Evolutionary conservation across 1,140 invertebrate species (phyloP).

Genomic region (Ooceraea biroi): DNA sequence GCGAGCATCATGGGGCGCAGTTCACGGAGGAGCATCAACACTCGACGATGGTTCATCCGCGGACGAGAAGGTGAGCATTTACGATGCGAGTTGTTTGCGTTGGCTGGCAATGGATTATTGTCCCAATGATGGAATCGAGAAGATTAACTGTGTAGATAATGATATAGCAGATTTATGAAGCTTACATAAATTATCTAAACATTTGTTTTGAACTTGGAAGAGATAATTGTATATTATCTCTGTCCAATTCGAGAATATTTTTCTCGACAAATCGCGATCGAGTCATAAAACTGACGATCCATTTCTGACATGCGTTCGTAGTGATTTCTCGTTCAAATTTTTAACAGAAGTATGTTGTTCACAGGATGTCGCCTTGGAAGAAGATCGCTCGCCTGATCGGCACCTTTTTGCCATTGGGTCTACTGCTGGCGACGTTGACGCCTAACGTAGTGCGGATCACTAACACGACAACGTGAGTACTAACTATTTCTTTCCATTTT

Average conservation of each 20-base stretch:
- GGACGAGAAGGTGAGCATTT: slow-evolving; percentile 40
- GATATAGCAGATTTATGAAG: no score
- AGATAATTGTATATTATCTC: no score
- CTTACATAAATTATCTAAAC: no score
- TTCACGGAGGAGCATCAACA: slow-evolving; percentile 11
- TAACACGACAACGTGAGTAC: slow-evolving; percentile 79
- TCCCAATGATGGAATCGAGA: no score
- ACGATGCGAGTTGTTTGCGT: not conserved
- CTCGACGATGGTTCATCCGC: not conserved
- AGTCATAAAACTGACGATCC: not conserved
- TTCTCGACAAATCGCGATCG: not conserved
- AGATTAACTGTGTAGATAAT: no score
- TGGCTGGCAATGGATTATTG: no score
- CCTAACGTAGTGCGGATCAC: slow-evolving; percentile 80
- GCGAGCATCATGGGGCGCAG: slow-evolving; percentile 46
- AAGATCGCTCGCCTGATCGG: slow-evolving; percentile 83
- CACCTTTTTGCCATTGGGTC: slow-evolving; percentile 82
- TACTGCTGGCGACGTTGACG: slow-evolving; percentile 82
- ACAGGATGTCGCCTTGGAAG: slow-evolving; percentile 80
- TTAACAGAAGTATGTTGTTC: slow-evolving; percentile 23
- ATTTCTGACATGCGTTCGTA: not conserved
- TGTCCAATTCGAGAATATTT: not conserved
- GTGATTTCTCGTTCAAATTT: slow-evolving; percentile 8
- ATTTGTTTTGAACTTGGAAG: no score
- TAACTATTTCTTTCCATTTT: not conserved